Percentiles rank a stretch among this genome's conserved stretches.
Evolutionary conservation across 2,113 vertebrate genomes (phyloP).

Genomic region (Abramis brama): DNA sequence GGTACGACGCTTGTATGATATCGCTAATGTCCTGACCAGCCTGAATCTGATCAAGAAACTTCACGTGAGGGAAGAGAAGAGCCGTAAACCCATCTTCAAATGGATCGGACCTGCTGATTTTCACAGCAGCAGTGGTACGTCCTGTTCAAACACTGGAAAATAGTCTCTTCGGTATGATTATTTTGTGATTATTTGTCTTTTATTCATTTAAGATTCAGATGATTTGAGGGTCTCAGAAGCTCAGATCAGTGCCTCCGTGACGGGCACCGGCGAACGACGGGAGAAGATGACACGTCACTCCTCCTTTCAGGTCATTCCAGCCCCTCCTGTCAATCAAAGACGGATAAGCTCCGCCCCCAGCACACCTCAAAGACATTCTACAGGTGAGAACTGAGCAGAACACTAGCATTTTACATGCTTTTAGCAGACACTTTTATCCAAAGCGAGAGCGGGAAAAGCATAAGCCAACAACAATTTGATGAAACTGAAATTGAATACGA

Average conservation of each 20-base stretch:
- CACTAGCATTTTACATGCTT: not conserved
- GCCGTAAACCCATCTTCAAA: constrained; percentile 91
- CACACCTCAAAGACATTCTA: constrained; percentile 74
- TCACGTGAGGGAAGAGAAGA: constrained; percentile 87
- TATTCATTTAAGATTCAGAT: constrained; percentile 35
- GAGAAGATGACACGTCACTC: constrained; percentile 75
- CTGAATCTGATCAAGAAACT: constrained; percentile 95
- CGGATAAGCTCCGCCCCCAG: constrained; percentile 83
- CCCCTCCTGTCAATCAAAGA: constrained; percentile 67
- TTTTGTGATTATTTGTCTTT: not conserved
- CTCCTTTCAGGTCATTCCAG: constrained; percentile 75
- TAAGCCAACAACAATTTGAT: too few species aligned
- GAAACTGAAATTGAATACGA: too few species aligned
- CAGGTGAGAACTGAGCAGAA: constrained; percentile 68
- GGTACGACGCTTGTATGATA: constrained; percentile 94
- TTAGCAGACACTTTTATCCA: too few species aligned
- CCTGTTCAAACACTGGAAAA: not conserved
- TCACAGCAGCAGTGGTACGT: constrained; percentile 67
- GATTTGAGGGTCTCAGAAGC: constrained; percentile 1
- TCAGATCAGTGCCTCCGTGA: constrained; percentile 25
- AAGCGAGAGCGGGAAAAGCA: too few species aligned
- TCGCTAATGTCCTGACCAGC: constrained; percentile 95
- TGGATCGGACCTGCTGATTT: constrained; percentile 94
- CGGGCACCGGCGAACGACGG: constrained; percentile 59
- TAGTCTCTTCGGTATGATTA: not conserved